These are phyloP conservation scores for Lysandra bellargus DNA, from an alignment of 2,888 invertebrate genomes.

Conservation along the genomic window DNA sequence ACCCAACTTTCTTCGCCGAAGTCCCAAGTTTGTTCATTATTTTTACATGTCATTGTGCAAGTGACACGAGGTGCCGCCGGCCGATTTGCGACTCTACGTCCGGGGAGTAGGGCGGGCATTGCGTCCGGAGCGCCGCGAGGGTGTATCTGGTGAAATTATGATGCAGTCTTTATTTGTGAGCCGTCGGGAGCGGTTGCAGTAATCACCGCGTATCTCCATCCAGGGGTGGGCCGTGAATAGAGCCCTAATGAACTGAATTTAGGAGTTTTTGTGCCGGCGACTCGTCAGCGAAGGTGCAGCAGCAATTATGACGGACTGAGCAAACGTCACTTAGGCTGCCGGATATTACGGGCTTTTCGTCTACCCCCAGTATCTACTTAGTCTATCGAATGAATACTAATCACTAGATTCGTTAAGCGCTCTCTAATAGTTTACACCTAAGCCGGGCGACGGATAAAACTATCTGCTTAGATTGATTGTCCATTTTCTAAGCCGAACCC, in stretches of 20 bases:
- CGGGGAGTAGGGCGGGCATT: slow-evolving; percentile 60
- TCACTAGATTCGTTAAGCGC: slow-evolving; percentile 40
- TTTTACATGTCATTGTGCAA: slow-evolving; percentile 81
- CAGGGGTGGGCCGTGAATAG: slow-evolving; percentile 79
- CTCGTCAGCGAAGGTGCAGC: slow-evolving; percentile 75
- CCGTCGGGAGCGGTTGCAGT: slow-evolving; percentile 81
- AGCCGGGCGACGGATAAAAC: slow-evolving; percentile 58
- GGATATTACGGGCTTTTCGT: slow-evolving; percentile 53
- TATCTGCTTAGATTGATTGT: slow-evolving; percentile 62
- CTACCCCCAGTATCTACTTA: slow-evolving; percentile 53
- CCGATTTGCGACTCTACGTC: slow-evolving; percentile 61
- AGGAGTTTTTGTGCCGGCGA: slow-evolving; percentile 78
- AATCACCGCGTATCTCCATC: slow-evolving; percentile 81
- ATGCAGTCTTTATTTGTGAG: slow-evolving; percentile 81
- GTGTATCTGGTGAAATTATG: slow-evolving; percentile 80
- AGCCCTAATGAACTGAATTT: slow-evolving; percentile 81
- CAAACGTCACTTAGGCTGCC: slow-evolving; percentile 62
- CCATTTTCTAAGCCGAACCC: slow-evolving; percentile 62
- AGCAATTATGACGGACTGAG: slow-evolving; percentile 78
- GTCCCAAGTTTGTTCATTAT: slow-evolving; percentile 77
- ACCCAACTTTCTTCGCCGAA: slow-evolving; percentile 56
- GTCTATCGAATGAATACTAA: slow-evolving; percentile 5
- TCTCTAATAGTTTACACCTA: slow-evolving; percentile 33
- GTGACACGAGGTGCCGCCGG: slow-evolving; percentile 59
- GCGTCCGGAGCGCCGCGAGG: slow-evolving; percentile 54